Evolutionary conservation across 1,140 invertebrate species (phyloP), one percentile per base, ranked within the genome.

Genomic region (Habropoda laboriosa): DNA sequence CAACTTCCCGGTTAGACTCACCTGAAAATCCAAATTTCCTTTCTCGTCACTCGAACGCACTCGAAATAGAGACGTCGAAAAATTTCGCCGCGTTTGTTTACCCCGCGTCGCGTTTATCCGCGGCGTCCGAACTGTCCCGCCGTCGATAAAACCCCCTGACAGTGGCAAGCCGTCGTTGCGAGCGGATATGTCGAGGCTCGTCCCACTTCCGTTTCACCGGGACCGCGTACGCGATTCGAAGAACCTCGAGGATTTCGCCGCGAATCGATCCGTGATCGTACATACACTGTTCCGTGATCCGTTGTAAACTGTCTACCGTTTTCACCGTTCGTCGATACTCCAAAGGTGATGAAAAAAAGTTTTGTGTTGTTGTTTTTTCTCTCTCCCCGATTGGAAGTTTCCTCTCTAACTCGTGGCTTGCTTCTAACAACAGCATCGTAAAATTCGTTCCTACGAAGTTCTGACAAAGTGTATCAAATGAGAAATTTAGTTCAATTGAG

Each of bases 141-240:
- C 57, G 82, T 79, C 84, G 84, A 85, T 86, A 86, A 86, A 75
- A 85, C 53, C 83, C 70, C 58, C 82, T 86, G 66, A 74, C 83
- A 76, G 83, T 51, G 66, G 68, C 66, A 66, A 71, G 74, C 84
- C 83, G 83, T 81, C 84, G 84, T 71, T 78, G 84, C 60, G 83
- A 79, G 58, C 66, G 83, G 82, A 82, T 86, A 85, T 49, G 67
- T 58, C 75, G 79, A 60, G 68, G 68, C 42, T 51, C 35, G 49
- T 58, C 53, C 6, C 70, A 60, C 63, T 78, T 76, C 42, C 70
- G 64, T 38, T 64, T 49, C 35, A 42, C 35, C 53, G 53, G 58
- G 32, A 63, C 35, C 71, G 79, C 66, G 18, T 30, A 61, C 45
- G n/a, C 55, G 49, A 55, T 61, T 73, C 75, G 53, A 60, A 32